These are phyloP conservation scores for Leptinotarsa tumamoca DNA, from an alignment of 2,888 invertebrate species.

Conservation along the genomic window DNA sequence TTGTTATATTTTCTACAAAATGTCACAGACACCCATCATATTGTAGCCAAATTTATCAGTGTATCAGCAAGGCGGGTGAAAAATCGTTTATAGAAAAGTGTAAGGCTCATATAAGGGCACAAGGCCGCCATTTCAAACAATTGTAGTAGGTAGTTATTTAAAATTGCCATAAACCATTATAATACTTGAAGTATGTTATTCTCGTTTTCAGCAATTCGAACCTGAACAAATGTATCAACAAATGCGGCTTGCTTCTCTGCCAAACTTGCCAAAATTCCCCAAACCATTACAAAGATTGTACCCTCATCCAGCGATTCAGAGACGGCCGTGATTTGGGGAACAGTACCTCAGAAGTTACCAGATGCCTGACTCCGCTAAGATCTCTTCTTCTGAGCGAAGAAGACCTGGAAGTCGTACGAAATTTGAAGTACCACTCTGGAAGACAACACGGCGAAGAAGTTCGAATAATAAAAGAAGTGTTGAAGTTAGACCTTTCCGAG, in stretches of 20 bases:
- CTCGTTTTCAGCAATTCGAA: constrained; percentile 63
- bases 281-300: constrained; percentile 75
- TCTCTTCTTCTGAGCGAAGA: constrained; percentile 65
- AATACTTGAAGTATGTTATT: no score
- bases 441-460: constrained; percentile 73
- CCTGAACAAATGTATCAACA: constrained; percentile 69
- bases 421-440: constrained; percentile 70
- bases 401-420: constrained; percentile 68
- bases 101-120: no score
- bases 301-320: constrained; percentile 71
- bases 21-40: no score
- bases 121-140: no score
- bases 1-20: no score
- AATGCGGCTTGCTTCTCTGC: constrained; percentile 80
- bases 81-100: no score
- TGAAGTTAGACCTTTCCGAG: constrained; percentile 68
- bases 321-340: constrained; percentile 53
- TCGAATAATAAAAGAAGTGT: constrained; percentile 67
- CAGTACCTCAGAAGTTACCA: constrained; percentile 35
- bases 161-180: no score
- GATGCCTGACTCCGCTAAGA: constrained; percentile 66
- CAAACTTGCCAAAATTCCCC: constrained; percentile 73
- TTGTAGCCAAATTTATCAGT: no score
- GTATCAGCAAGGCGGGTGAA: no score
- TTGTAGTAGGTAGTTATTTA: no score